Evolutionary conservation across 2,113 vertebrate species (phyloP).

Genomic region (Mesembrinibis cayennensis): DNA sequence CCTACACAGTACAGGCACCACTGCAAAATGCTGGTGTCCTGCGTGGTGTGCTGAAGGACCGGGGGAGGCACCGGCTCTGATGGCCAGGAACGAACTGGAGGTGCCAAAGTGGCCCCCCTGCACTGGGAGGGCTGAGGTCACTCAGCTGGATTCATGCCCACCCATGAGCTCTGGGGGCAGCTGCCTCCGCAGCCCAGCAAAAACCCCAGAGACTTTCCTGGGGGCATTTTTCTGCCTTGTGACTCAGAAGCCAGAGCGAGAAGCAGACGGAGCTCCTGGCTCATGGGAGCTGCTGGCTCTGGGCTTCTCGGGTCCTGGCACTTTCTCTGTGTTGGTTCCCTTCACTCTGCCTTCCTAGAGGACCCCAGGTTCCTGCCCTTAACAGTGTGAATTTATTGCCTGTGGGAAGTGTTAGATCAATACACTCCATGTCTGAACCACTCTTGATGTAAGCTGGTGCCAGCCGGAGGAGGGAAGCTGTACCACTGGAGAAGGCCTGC

Average conservation of each 20-base stretch:
- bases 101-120: not conserved
- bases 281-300: not conserved
- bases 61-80: not conserved
- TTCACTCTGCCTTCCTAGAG: not conserved
- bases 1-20: not conserved
- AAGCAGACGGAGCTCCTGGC: not conserved
- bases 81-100: not conserved
- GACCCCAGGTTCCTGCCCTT: not conserved
- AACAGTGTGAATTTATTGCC: not conserved
- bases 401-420: not conserved
- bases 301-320: not conserved
- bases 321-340: not conserved
- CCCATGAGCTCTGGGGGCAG: rapidly evolving
- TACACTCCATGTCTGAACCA: rapidly evolving
- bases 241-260: not conserved
- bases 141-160: not conserved
- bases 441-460: not conserved
- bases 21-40: not conserved
- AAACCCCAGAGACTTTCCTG: not conserved
- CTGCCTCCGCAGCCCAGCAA: not conserved
- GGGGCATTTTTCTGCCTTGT: not conserved
- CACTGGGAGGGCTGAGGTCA: not conserved
- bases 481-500: not conserved
- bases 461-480: not conserved
- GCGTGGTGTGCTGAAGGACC: not conserved